These are phyloP conservation scores for Mythimna lalbum DNA, from an alignment of 2,888 invertebrate genomes.

Conservation along the genomic window DNA sequence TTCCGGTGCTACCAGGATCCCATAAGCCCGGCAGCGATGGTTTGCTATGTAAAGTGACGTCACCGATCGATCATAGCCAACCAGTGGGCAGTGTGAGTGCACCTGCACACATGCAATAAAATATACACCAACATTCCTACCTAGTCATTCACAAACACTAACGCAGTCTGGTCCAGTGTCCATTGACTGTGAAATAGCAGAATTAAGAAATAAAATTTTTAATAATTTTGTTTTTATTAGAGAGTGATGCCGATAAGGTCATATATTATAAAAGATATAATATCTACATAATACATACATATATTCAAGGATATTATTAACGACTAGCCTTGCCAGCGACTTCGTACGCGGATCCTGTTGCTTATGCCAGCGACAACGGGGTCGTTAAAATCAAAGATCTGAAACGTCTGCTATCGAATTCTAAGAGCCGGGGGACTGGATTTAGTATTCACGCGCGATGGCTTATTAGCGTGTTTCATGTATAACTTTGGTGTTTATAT, in stretches of 20 bases:
- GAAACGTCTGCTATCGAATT: no score
- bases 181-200: neutral
- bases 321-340: no score
- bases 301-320: no score
- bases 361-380: no score
- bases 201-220: neutral
- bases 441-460: no score
- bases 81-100: neutral
- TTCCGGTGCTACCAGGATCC: neutral
- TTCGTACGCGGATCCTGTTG: no score
- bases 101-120: neutral
- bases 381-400: no score
- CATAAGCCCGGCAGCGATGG: neutral
- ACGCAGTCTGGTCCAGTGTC: neutral
- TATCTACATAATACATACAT: no score
- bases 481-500: no score
- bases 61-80: constrained; percentile 5
- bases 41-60: constrained; percentile 1
- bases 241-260: neutral
- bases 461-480: no score
- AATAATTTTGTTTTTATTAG: no score
- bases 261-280: neutral
- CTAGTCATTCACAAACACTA: neutral
- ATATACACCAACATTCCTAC: neutral
- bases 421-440: no score